Conservation (phyloP, 1,140 invertebrate species). For the Caenorhabditis remanei region DNA sequence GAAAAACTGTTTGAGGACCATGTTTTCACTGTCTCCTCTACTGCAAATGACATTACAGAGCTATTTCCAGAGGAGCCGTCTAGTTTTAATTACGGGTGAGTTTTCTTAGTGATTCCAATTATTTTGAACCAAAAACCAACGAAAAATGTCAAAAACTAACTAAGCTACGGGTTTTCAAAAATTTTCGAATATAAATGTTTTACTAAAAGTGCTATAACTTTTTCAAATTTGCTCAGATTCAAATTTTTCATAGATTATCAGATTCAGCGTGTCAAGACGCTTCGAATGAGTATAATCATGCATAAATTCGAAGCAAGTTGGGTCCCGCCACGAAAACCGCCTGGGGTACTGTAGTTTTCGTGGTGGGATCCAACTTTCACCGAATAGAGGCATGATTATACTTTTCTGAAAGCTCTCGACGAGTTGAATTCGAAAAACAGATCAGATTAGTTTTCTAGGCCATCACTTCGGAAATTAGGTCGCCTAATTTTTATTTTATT, state of each 20-base stretch:
- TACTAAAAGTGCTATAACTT: not conserved
- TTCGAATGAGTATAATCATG: slow-evolving; percentile 12
- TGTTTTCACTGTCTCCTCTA: not conserved
- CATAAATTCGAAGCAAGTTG: no score
- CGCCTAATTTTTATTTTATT: not conserved
- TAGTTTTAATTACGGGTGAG: not conserved
- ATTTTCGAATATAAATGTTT: not conserved
- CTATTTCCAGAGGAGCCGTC: not conserved
- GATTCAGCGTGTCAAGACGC: not conserved
- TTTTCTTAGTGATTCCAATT: not conserved
- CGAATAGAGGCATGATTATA: not conserved
- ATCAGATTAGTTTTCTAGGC: not conserved
- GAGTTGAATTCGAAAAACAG: not conserved
- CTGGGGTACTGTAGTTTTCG: no score
- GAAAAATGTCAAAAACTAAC: no score
- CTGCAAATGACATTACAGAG: not conserved
- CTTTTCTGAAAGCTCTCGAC: not conserved
- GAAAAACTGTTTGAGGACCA: not conserved
- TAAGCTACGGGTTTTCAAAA: no score
- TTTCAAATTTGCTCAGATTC: no score
- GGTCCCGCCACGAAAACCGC: no score
- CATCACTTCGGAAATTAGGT: not conserved
- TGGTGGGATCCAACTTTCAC: not conserved
- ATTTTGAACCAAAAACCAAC: no score
- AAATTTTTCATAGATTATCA: no score